Conservation (phyloP, 2,797 vertebrate genomes). For the Phrynocephalus forsythii region DNA sequence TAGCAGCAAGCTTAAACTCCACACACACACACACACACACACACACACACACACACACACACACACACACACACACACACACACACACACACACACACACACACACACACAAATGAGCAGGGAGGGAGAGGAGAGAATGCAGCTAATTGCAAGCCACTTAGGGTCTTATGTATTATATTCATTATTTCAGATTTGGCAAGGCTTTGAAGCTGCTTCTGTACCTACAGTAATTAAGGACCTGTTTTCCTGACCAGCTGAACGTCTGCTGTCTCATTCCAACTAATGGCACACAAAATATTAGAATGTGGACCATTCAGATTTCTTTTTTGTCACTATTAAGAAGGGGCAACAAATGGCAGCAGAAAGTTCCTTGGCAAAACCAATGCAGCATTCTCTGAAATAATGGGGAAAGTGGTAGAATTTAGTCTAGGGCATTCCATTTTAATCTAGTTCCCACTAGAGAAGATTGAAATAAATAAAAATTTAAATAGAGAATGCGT, state of each 20-base stretch:
- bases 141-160: too few relatives aligned
- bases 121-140: too few relatives aligned
- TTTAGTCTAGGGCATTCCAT: slow-evolving; percentile 65
- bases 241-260: background rate
- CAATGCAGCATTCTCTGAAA: slow-evolving; percentile 35
- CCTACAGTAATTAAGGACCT: background rate
- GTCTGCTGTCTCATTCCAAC: background rate
- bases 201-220: background rate
- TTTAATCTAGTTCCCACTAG: slow-evolving; percentile 73
- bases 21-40: too few relatives aligned
- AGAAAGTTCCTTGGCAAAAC: slow-evolving; percentile 62
- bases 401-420: slow-evolving; percentile 59
- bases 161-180: background rate
- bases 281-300: slow-evolving; percentile 47
- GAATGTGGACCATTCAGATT: slow-evolving; percentile 23
- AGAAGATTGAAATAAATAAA: slow-evolving; percentile 81
- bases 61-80: too few relatives aligned
- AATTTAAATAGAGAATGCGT: slow-evolving; percentile 82
- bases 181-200: background rate
- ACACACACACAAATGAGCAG: too few relatives aligned
- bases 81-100: too few relatives aligned
- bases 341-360: slow-evolving; percentile 55
- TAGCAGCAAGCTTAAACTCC: too few relatives aligned
- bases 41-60: too few relatives aligned
- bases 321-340: slow-evolving; percentile 19